phyloP scores from a whole-genome alignment of 2,888 invertebrate species.

The Carabus problematicus region DNA sequence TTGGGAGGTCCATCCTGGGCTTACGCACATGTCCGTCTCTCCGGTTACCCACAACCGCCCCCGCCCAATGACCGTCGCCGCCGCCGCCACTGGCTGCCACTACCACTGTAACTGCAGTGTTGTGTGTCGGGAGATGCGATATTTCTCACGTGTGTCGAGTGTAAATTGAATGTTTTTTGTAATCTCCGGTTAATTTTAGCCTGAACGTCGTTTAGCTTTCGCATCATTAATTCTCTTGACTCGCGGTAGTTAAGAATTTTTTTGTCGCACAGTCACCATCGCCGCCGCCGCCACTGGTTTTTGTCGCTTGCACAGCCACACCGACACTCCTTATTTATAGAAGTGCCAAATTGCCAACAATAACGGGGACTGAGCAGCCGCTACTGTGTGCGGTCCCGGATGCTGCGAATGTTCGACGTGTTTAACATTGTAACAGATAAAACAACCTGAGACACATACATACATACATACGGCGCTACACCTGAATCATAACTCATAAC shows the following conservation, averaged over 20 bases:
- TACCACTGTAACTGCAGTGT: background rate
- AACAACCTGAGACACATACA: constrained; percentile 17
- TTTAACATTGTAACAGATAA: constrained; percentile 40
- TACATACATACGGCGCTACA: constrained; percentile 19
- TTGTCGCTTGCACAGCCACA: constrained; percentile 27
- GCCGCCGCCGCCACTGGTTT: constrained; percentile 8
- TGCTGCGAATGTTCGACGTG: constrained; percentile 12
- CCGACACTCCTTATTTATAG: constrained; percentile 32
- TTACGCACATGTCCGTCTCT: background rate
- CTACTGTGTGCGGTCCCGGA: constrained; percentile 13
- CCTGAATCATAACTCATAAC: constrained; percentile 7
- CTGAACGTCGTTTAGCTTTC: constrained; percentile 42
- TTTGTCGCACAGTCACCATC: constrained; percentile 26
- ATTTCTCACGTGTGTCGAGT: constrained; percentile 36
- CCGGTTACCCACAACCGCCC: too few species aligned
- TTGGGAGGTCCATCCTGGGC: constrained; percentile 11
- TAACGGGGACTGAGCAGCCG: constrained; percentile 19
- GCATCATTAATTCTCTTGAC: constrained; percentile 42
- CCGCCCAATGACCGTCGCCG: too few species aligned
- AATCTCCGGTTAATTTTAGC: constrained; percentile 39
- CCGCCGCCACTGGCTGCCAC: too few species aligned
- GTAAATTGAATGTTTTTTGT: constrained; percentile 31
- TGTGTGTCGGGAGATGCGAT: constrained; percentile 6
- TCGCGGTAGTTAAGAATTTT: constrained; percentile 42
- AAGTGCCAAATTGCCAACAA: constrained; percentile 44